These are phyloP conservation scores for Sesia bembeciformis DNA, from an alignment of 2,888 invertebrate species.

Conservation along the genomic window DNA sequence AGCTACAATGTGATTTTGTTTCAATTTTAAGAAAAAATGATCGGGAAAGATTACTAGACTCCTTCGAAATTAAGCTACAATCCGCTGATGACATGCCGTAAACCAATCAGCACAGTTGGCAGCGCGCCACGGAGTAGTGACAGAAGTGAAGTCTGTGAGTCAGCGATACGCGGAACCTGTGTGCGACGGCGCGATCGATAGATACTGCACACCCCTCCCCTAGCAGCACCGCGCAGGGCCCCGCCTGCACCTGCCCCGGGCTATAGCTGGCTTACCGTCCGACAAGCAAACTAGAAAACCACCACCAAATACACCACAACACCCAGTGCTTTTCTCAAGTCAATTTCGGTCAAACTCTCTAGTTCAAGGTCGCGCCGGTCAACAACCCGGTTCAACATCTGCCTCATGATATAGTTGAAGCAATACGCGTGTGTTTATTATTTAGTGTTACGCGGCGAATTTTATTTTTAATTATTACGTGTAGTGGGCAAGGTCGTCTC, in stretches of 20 bases:
- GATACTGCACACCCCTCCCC: conserved; percentile 43
- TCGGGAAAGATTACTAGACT: too few relatives aligned
- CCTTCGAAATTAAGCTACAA: conserved; percentile 23
- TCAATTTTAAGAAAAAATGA: too few relatives aligned
- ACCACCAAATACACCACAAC: conserved; percentile 17
- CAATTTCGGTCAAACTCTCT: conserved; percentile 29
- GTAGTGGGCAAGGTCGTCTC: conserved; percentile 47
- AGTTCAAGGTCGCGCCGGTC: conserved; percentile 43
- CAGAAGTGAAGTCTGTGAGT: conserved; percentile 45
- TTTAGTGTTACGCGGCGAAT: conserved; percentile 32
- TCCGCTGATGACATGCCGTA: conserved; percentile 38
- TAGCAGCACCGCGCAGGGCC: conserved; percentile 9
- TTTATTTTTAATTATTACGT: conserved; percentile 66
- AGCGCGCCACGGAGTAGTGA: conserved; percentile 48
- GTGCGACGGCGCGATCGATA: conserved; percentile 68
- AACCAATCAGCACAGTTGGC: conserved; percentile 53
- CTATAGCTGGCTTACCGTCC: conserved; percentile 26
- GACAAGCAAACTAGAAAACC: conserved; percentile 10
- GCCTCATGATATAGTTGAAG: conserved; percentile 34
- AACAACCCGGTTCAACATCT: conserved; percentile 15
- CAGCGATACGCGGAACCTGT: conserved; percentile 48
- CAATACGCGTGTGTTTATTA: conserved; percentile 27
- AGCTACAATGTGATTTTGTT: too few relatives aligned
- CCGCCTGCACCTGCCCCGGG: conserved; percentile 40
- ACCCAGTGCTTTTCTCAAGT: conserved; percentile 21